These are phyloP conservation scores for Dendrolimus punctatus DNA, from an alignment of 1,140 invertebrate species.

Conservation along the genomic window DNA sequence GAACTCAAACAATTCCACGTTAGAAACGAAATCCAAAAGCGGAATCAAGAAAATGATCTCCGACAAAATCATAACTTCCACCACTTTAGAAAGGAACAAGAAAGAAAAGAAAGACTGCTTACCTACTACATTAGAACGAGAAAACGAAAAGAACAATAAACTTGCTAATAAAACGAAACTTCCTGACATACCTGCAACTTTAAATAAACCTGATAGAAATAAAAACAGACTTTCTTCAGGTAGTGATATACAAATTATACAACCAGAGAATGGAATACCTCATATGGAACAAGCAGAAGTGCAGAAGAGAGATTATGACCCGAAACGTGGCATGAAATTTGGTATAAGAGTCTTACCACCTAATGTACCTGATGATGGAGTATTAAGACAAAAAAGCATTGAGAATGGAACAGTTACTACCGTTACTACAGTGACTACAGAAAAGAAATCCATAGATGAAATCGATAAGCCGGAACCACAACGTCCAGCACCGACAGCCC, in stretches of 20 bases:
- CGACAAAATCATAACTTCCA: constrained; percentile 62
- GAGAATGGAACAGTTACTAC: constrained; percentile 57
- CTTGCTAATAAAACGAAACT: constrained; percentile 48
- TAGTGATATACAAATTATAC: constrained; percentile 59
- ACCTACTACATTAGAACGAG: constrained; percentile 65
- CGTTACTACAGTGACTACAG: constrained; percentile 13
- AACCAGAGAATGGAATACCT: constrained; percentile 59
- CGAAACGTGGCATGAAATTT: constrained; percentile 76
- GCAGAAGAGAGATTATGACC: constrained; percentile 63
- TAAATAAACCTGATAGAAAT: constrained; percentile 57
- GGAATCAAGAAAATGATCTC: constrained; percentile 68
- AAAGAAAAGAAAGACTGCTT: constrained; percentile 70
- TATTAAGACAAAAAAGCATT: constrained; percentile 62
- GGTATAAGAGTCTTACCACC: constrained; percentile 78
- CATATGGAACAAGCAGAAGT: constrained; percentile 59
- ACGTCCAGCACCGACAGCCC: constrained; percentile 32
- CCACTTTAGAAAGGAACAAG: constrained; percentile 65
- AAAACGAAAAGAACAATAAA: constrained; percentile 69
- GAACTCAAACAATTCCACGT: constrained; percentile 65
- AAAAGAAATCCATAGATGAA: constrained; percentile 68
- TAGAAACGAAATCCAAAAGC: constrained; percentile 61
- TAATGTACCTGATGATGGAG: constrained; percentile 66
- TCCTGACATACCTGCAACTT: constrained; percentile 35
- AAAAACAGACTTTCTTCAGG: constrained; percentile 55
- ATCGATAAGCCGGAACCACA: constrained; percentile 62